These are phyloP conservation scores for Lepidothrix coronata DNA, from an alignment of 2,113 vertebrate species.

Conservation along the genomic window DNA sequence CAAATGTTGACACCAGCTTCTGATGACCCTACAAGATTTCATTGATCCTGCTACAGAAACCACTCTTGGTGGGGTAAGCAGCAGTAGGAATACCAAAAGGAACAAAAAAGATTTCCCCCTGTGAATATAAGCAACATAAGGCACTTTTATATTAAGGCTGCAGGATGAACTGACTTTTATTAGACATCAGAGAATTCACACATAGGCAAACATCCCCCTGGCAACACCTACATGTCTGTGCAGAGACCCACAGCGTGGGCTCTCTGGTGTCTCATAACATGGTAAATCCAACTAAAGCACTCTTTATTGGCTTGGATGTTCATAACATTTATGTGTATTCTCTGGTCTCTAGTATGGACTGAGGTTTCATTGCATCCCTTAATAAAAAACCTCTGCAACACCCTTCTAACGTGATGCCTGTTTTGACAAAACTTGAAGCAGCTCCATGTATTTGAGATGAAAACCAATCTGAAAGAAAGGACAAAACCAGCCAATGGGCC, in stretches of 20 bases:
- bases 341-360: background rate
- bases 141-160: background rate
- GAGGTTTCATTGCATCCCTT: background rate
- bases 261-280: background rate
- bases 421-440: background rate
- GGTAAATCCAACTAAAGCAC: conserved; percentile 26
- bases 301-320: background rate
- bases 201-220: background rate
- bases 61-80: background rate
- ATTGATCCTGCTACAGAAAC: background rate
- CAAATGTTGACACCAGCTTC: background rate
- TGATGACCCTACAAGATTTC: background rate
- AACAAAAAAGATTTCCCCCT: background rate
- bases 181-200: background rate
- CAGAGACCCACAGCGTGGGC: background rate
- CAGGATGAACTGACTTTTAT: background rate
- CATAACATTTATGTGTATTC: background rate
- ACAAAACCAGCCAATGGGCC: background rate
- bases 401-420: background rate
- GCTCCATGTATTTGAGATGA: background rate
- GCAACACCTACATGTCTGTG: background rate
- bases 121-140: background rate
- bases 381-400: background rate
- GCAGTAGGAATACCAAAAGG: background rate
- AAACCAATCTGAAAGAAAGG: background rate